Conservation (phyloP, 2,888 invertebrate genomes). For the Marronus borbonicus region DNA sequence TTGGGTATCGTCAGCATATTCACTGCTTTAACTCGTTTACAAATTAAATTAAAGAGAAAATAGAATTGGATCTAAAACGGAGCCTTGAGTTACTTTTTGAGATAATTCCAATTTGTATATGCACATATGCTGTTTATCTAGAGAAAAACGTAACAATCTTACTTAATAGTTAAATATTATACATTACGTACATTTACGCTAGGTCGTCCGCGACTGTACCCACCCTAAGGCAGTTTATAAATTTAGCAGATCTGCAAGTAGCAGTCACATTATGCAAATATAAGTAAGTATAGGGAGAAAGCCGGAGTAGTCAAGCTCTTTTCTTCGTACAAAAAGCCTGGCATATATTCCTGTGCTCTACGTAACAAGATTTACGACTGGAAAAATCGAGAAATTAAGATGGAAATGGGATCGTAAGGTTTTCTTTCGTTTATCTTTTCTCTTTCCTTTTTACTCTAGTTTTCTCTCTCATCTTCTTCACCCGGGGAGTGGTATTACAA, state of each 20-base stretch:
- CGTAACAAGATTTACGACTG: conserved; percentile 4
- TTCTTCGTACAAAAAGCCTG: conserved; percentile 2
- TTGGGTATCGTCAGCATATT: too few species aligned
- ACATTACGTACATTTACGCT: not conserved
- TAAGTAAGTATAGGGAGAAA: conserved; percentile 2
- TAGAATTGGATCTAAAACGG: too few species aligned
- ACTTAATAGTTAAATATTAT: not conserved
- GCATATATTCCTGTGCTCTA: not conserved
- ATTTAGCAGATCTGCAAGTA: conserved; percentile 12
- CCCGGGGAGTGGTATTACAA: too few species aligned
- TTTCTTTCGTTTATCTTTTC: not conserved
- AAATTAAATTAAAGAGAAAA: too few species aligned
- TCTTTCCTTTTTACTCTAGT: not conserved
- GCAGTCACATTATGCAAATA: conserved; percentile 43
- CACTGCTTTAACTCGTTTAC: too few species aligned
- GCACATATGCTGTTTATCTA: too few species aligned
- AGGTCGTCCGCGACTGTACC: not conserved
- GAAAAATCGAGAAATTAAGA: conserved; percentile 27
- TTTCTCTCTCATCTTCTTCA: too few species aligned
- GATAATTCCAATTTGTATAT: too few species aligned
- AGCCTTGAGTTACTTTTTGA: too few species aligned
- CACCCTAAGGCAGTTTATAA: not conserved
- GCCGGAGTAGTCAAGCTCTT: not conserved
- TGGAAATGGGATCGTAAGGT: conserved; percentile 3
- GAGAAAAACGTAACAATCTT: too few species aligned